phyloP scores from a whole-genome alignment of 2,113 vertebrate genomes.

The Indicator maculatus region DNA sequence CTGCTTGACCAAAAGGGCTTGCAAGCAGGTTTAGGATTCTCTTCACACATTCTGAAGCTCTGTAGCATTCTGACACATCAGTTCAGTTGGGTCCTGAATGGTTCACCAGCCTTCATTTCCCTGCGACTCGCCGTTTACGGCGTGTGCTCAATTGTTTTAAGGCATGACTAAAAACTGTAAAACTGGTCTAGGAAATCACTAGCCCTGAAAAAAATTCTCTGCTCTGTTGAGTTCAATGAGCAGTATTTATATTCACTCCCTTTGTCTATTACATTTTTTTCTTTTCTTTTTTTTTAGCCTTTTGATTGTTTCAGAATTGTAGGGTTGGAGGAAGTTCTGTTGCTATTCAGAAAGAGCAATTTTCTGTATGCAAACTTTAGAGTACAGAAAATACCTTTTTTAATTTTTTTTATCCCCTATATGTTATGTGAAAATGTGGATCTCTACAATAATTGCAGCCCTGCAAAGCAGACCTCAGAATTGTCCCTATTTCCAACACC shows the following conservation, averaged over 20 bases:
- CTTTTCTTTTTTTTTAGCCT: slow-evolving; percentile 30
- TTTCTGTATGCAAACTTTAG: slow-evolving; percentile 54
- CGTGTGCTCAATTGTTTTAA: slow-evolving; percentile 77
- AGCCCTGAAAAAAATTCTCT: slow-evolving; percentile 70
- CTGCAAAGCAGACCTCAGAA: slow-evolving; percentile 28
- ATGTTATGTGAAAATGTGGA: neutral
- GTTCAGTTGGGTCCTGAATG: slow-evolving; percentile 62
- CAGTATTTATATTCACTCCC: slow-evolving; percentile 57
- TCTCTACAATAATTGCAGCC: slow-evolving; percentile 45
- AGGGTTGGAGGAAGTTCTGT: slow-evolving; percentile 35
- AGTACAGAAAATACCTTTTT: neutral
- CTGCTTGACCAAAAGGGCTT: slow-evolving; percentile 22
- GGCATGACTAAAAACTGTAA: slow-evolving; percentile 74
- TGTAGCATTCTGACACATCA: slow-evolving; percentile 58
- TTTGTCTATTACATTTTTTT: slow-evolving; percentile 34
- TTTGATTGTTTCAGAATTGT: slow-evolving; percentile 68
- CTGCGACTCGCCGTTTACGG: slow-evolving; percentile 64
- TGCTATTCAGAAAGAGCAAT: slow-evolving; percentile 38
- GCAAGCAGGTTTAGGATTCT: slow-evolving; percentile 66
- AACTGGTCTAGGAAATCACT: slow-evolving; percentile 63
- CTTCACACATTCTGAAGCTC: slow-evolving; percentile 57
- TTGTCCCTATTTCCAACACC: neutral
- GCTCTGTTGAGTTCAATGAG: slow-evolving; percentile 66
- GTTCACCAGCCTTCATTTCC: slow-evolving; percentile 70
- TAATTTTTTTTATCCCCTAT: neutral